Conservation (phyloP, 1,140 invertebrate species). For the Apis cerana region DNA sequence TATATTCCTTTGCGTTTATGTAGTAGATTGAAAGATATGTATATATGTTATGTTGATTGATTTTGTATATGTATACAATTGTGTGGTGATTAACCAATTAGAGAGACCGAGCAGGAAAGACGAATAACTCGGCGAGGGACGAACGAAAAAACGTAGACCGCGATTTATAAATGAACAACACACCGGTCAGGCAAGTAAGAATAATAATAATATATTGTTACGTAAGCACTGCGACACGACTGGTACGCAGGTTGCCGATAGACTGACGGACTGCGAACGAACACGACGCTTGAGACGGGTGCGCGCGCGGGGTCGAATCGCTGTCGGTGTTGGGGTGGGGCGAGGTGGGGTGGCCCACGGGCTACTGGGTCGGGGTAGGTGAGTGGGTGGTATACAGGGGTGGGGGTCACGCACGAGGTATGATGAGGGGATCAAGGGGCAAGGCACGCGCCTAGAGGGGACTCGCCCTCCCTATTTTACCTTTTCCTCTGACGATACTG, state of each 20-base stretch:
- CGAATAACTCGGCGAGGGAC: conserved; percentile 23
- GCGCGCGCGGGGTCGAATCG: conserved; percentile 73
- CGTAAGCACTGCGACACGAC: conserved; percentile 78
- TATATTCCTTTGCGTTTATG: background rate
- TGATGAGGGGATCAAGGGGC: conserved; percentile 60
- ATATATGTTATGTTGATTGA: background rate
- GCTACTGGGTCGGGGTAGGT: conserved; percentile 67
- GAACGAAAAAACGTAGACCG: conserved; percentile 48
- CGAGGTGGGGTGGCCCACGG: conserved; percentile 67
- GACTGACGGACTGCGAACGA: conserved; percentile 73
- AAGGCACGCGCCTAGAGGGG: conserved; percentile 42
- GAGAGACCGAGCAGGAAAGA: conserved; percentile 1
- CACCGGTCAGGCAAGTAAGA: conserved; percentile 66
- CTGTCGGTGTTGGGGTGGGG: conserved; percentile 64
- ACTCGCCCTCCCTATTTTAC: conserved; percentile 41
- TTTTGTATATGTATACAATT: background rate
- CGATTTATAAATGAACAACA: conserved; percentile 51
- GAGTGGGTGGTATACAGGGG: conserved; percentile 55
- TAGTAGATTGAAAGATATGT: background rate
- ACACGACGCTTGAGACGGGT: conserved; percentile 71
- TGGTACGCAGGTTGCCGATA: conserved; percentile 81
- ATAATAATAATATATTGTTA: conserved; percentile 76
- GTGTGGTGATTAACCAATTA: background rate
- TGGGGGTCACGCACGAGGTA: conserved; percentile 47
- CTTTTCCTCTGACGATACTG: conserved; percentile 25